phyloP scores from a whole-genome alignment of 2,113 vertebrate genomes.

The Zosterops pallidus region DNA sequence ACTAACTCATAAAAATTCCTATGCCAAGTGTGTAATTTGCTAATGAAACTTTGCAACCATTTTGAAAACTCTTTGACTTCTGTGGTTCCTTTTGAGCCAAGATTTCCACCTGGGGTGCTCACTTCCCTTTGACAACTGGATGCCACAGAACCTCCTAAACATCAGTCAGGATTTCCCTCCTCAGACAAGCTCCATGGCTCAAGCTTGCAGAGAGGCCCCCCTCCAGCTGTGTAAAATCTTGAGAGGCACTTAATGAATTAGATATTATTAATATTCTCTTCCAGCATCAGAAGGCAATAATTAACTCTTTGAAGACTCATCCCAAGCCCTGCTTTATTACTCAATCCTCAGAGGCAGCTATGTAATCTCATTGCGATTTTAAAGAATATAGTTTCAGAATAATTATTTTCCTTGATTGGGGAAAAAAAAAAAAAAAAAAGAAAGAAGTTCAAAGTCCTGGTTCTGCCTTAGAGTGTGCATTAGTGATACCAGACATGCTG shows the following conservation, averaged over 20 bases:
- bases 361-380: slow-evolving; percentile 17
- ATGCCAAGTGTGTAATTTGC: not conserved
- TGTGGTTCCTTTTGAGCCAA: not conserved
- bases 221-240: not conserved
- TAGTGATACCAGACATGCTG: not conserved
- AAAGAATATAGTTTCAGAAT: slow-evolving; percentile 5
- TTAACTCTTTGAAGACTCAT: slow-evolving; percentile 48
- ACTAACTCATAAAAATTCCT: not conserved
- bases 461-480: not conserved
- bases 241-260: slow-evolving; percentile 33
- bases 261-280: slow-evolving; percentile 34
- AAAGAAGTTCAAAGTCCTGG: not conserved
- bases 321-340: not conserved
- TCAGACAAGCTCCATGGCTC: not conserved
- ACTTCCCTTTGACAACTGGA: not conserved
- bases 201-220: not conserved
- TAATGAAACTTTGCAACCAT: not conserved
- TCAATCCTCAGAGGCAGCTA: not conserved
- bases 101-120: not conserved
- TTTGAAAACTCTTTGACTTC: not conserved
- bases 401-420: not conserved
- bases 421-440: not conserved
- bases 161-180: not conserved
- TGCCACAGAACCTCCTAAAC: not conserved
- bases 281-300: slow-evolving; percentile 25